These are phyloP conservation scores for Enoplosus armatus DNA, from an alignment of 2,797 vertebrate species.

Conservation along the genomic window DNA sequence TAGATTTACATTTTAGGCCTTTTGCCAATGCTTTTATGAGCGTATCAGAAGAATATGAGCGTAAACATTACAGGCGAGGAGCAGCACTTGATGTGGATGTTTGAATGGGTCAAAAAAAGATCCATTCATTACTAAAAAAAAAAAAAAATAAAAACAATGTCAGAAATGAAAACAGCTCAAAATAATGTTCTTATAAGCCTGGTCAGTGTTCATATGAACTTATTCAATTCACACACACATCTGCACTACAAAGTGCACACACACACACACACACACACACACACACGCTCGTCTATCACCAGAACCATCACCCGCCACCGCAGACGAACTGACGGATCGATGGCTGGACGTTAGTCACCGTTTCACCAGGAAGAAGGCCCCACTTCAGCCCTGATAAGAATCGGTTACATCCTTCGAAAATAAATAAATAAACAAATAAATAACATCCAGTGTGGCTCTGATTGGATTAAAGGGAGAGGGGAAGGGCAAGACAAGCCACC, in stretches of 20 bases:
- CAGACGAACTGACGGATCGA: constrained; percentile 80
- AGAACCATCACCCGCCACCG: constrained; percentile 71
- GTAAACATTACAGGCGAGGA: neutral
- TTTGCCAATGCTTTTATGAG: constrained; percentile 20
- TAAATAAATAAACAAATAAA: constrained; percentile 89
- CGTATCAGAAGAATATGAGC: constrained; percentile 1
- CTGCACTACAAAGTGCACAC: constrained; percentile 26
- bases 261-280: constrained; percentile 25
- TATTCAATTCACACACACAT: neutral
- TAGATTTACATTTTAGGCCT: constrained; percentile 51
- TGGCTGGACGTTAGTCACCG: constrained; percentile 82
- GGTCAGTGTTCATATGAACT: neutral
- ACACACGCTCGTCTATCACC: constrained; percentile 68
- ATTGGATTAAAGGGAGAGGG: constrained; percentile 83
- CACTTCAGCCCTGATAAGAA: constrained; percentile 82
- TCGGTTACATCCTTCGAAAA: constrained; percentile 83
- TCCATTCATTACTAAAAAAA: neutral
- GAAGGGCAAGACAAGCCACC: constrained; percentile 73
- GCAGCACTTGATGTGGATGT: neutral
- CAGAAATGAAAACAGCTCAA: neutral
- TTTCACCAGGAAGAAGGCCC: constrained; percentile 83
- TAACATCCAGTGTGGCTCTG: constrained; percentile 82
- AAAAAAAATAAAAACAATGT: constrained; percentile 16
- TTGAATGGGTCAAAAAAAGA: neutral
- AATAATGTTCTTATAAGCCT: neutral